These are phyloP conservation scores for Busseola fusca DNA, from an alignment of 2,888 invertebrate genomes.

Conservation along the genomic window DNA sequence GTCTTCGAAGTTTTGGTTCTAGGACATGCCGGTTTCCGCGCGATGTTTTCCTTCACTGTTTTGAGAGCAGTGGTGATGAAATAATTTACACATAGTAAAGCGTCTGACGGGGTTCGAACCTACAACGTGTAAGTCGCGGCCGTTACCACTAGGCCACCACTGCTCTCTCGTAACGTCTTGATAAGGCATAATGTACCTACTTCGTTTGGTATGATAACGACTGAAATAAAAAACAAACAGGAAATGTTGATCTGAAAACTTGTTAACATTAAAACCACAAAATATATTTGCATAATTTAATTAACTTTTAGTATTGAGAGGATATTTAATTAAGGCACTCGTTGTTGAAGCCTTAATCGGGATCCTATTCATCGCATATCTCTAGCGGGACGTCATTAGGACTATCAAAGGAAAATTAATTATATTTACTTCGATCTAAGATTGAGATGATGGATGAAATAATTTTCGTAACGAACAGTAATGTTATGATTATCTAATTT, in stretches of 20 bases:
- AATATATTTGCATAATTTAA: constrained; percentile 47
- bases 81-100: too few species aligned
- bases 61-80: too few species aligned
- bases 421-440: constrained; percentile 40
- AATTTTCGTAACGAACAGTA: constrained; percentile 25
- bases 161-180: neutral
- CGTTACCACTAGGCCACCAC: too few species aligned
- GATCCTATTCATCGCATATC: constrained; percentile 53
- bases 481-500: too few species aligned
- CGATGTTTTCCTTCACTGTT: too few species aligned
- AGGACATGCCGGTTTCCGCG: too few species aligned
- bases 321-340: constrained; percentile 54
- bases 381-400: constrained; percentile 44
- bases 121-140: too few species aligned
- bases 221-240: constrained; percentile 2
- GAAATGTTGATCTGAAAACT: neutral
- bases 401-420: constrained; percentile 47
- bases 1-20: too few species aligned
- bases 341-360: constrained; percentile 45
- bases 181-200: neutral
- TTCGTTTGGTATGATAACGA: neutral
- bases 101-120: too few species aligned
- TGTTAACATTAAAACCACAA: constrained; percentile 25
- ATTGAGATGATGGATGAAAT: constrained; percentile 41
- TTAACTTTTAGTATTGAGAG: constrained; percentile 48